Conservation (phyloP, 2,797 vertebrate genomes). For the Parauchenoglanis ngamensis region DNA sequence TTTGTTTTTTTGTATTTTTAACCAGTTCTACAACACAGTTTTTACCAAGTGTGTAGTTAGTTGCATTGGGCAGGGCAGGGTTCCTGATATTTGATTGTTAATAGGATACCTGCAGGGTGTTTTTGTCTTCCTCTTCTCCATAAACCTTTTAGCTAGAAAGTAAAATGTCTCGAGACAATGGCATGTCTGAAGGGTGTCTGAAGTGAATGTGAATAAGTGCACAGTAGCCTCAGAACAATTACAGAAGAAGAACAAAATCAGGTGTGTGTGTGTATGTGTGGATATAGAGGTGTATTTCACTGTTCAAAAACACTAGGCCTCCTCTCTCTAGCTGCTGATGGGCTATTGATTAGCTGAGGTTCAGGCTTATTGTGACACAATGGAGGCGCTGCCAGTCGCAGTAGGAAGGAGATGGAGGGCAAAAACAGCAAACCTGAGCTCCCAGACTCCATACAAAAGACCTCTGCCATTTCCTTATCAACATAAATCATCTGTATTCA, state of each 20-base stretch:
- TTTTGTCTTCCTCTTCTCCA: background rate
- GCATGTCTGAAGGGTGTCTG: background rate
- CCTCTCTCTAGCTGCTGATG: conserved; percentile 40
- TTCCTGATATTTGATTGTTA: conserved; percentile 29
- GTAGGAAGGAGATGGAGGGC: conserved; percentile 5
- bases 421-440: conserved; percentile 32
- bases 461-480: conserved; percentile 18
- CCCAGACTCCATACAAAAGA: conserved; percentile 34
- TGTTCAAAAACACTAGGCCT: conserved; percentile 34
- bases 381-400: conserved; percentile 22
- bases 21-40: background rate
- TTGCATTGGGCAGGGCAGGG: background rate
- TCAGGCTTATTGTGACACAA: conserved; percentile 37
- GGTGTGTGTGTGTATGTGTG: conserved; percentile 8
- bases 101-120: conserved; percentile 37
- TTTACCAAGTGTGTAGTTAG: background rate
- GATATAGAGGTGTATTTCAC: conserved; percentile 27
- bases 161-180: background rate
- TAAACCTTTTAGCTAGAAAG: conserved; percentile 16
- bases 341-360: conserved; percentile 46
- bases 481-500: conserved; percentile 34
- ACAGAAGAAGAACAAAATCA: conserved; percentile 22
- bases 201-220: conserved; percentile 7
- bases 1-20: background rate
- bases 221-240: conserved; percentile 30